Conservation (phyloP, 2,797 vertebrate species). For the Enteromius paludinosus region DNA sequence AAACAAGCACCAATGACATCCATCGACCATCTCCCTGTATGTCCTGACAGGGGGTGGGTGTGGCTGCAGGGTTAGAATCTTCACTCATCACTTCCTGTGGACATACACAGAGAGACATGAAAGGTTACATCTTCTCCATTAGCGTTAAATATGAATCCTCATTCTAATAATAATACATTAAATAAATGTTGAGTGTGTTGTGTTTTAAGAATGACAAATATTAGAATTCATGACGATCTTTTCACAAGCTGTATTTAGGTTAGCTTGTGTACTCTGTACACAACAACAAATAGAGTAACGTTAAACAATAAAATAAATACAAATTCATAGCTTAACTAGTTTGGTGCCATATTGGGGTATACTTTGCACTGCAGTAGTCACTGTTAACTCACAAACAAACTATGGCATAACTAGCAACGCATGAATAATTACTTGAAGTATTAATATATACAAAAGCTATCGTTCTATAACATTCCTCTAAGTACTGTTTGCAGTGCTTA, state of each 20-base stretch:
- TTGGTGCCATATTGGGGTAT: neutral
- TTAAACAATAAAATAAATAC: neutral
- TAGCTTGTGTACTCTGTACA: neutral
- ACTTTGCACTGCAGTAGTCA: neutral
- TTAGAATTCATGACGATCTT: neutral
- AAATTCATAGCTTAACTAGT: neutral
- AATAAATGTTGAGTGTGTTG: neutral
- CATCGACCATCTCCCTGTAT: slow-evolving; percentile 88
- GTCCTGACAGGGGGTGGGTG: slow-evolving; percentile 83
- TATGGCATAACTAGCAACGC: neutral
- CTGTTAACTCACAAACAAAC: neutral
- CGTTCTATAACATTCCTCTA: neutral
- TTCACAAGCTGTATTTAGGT: neutral
- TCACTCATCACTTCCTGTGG: slow-evolving; percentile 79
- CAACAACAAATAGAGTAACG: neutral
- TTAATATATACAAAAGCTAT: neutral
- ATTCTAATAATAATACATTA: neutral
- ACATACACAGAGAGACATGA: slow-evolving; percentile 17
- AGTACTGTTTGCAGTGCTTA: neutral
- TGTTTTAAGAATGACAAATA: neutral
- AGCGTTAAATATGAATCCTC: neutral
- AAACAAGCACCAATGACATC: slow-evolving; percentile 85
- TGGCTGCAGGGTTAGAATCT: slow-evolving; percentile 86
- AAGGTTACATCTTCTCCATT: neutral
- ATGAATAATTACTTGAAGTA: neutral